phyloP scores from a whole-genome alignment of 2,113 vertebrate species.

The Petroica traversi region DNA sequence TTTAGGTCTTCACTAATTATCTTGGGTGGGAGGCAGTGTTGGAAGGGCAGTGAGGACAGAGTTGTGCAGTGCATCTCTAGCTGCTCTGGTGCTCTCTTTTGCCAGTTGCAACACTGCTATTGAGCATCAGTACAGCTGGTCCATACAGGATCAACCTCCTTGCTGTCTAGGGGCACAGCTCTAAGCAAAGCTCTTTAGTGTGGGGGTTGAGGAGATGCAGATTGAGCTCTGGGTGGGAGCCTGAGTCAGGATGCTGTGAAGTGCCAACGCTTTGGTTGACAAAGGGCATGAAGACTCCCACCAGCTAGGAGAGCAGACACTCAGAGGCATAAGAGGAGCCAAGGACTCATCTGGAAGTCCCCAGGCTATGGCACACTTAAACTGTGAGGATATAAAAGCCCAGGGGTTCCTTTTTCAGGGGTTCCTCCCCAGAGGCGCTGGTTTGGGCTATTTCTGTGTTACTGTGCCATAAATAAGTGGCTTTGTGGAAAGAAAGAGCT shows the following conservation, averaged over 20 bases:
- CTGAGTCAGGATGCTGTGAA: background rate
- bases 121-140: background rate
- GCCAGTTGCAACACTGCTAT: background rate
- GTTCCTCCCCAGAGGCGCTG: too few relatives aligned
- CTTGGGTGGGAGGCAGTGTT: background rate
- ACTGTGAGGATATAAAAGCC: background rate
- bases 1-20: background rate
- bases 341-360: background rate
- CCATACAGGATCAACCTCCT: background rate
- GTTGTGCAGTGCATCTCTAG: background rate
- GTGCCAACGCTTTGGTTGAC: too few relatives aligned
- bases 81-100: background rate
- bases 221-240: background rate
- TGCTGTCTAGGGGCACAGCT: background rate
- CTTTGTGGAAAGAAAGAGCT: background rate
- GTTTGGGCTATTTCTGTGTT: background rate
- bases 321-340: background rate
- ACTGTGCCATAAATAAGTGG: background rate
- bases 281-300: background rate
- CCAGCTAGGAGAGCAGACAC: fast-evolving
- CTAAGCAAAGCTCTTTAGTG: background rate
- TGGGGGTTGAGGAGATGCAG: background rate
- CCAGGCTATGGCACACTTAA: background rate
- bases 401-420: background rate
- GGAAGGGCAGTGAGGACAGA: background rate